phyloP scores from a whole-genome alignment of 2,113 vertebrate species.

The Phyllopteryx taeniolatus region DNA sequence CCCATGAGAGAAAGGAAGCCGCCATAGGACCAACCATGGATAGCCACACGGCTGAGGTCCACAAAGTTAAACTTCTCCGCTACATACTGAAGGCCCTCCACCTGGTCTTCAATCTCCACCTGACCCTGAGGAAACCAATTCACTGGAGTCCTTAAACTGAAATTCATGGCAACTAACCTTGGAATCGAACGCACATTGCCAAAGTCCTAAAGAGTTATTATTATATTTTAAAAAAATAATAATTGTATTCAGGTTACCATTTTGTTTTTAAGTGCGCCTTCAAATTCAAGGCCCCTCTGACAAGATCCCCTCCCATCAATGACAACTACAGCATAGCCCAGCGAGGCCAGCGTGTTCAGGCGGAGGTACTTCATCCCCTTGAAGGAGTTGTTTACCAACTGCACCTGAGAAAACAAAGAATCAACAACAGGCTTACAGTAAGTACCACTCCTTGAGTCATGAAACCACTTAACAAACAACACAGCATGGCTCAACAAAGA shows the following conservation, averaged over 20 bases:
- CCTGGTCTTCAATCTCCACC: conserved; percentile 97
- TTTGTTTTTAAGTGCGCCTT: conserved; percentile 94
- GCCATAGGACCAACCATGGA: conserved; percentile 96
- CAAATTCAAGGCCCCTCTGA: conserved; percentile 91
- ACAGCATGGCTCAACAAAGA: not conserved
- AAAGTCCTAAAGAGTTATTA: not conserved
- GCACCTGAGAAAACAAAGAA: conserved; percentile 75
- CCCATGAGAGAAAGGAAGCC: conserved; percentile 98
- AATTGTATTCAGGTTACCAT: conserved; percentile 77
- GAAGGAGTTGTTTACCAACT: conserved; percentile 96
- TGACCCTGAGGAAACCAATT: conserved; percentile 77
- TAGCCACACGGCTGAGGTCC: conserved; percentile 90
- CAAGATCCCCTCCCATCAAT: conserved; percentile 94
- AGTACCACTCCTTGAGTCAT: not conserved
- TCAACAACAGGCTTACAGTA: not conserved
- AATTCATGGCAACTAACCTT: not conserved
- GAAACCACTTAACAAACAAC: not conserved
- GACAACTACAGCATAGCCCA: conserved; percentile 94
- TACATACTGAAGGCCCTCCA: conserved; percentile 92
- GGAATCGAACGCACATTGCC: too few species aligned
- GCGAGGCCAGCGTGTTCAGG: conserved; percentile 89
- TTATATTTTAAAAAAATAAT: not conserved
- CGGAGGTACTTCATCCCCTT: conserved; percentile 96
- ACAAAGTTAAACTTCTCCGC: conserved; percentile 93
- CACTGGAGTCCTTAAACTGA: not conserved